Evolutionary conservation across 2,113 vertebrate species (phyloP), one percentile per base, ranked within the genome.

Genomic region (Sceloporus undulatus): DNA sequence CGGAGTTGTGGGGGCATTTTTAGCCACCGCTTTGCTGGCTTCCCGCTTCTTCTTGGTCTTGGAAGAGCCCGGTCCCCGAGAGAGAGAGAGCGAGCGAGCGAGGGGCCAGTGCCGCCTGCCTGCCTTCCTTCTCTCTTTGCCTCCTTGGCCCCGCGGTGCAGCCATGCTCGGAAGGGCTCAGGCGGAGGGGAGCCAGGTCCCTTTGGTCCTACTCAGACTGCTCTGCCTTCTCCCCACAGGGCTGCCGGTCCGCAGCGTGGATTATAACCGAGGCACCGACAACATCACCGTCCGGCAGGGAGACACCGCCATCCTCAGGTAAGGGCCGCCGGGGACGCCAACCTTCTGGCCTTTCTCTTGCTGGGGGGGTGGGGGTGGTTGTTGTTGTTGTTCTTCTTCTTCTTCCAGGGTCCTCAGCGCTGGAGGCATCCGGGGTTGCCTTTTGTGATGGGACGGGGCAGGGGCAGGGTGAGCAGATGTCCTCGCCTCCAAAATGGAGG

Each of bases 271-370:
- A 94, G 97, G 98, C 94, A 99, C 98, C 83, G 99, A 99, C 97
- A 99, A 99, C 98, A 99, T 99, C 97, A 99, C 99, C 95, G 98
- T 99, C 97, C 98, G 99, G 93, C 99, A 99, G 97, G 99, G 99
- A 91, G 98, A 99, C 96, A 99, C 98, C 59, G 99, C 99, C 93
- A 97, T 99, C 82, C 98, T 99, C 97, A 98, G 99, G 99, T 99
- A 99, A 96, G 97, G 97, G 96, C 92, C 78, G 92, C 84, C 42
- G 84, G 42, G 6, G 42, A 6, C 42, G 96, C 94, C 95, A 95
- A 93, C 94, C 95, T 93, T 93, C 93, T 19, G 34, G 34, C 34
- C 34, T 34, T 59, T 91, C 81, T 40, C 19, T 8, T 82, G 38
- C 48, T n/a, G 81, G 56, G 34, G 34, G 34, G 34, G 34, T 34